Evolutionary conservation across 2,113 vertebrate genomes (phyloP), one percentile per base, ranked within the genome.

Genomic region (Lonchura striata): DNA sequence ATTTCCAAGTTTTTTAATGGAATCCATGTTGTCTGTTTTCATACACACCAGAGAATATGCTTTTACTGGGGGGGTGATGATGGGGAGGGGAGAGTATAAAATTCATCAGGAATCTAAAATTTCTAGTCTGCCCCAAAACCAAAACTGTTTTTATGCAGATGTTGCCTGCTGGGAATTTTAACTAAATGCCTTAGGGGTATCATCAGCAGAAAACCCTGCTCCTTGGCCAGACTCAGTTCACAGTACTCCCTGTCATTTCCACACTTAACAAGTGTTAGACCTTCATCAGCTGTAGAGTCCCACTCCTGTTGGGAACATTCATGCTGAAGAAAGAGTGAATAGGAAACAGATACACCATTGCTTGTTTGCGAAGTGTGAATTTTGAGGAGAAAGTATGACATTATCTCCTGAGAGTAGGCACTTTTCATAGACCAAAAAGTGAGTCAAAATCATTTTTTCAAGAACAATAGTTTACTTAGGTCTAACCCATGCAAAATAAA

Each of bases 141-240:
- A 12, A 84, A 88, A 64, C 53, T 69, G 57, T 49, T 87, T 82
- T 79, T n/a, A 85, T 65, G 71, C 46, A 96, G 75, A 86, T 95
- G 79, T 82, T 95, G 33, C 78, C 90, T 86, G 53, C 71, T 95
- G 79, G 54, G 75, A 82, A 31, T 60, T 93, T 93, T 85, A 95
- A 93, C 82, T 93, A 93, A 69, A 59, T 82, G 25, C 54, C 54
- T 46, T 74, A 65, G n/a, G 54, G 50, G 16, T 27, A 79, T 60
- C 28, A n/a, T n/a, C 42, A 77, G 71, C 39, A 90, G 54, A 90
- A 42, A 93, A 56, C 16, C 0, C 70, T 52, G n/a, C n/a, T n/a
- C n/a, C n/a, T n/a, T 76, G 47, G 59, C 13, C 44, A 84, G 31
- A 53, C 18, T 81, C 37, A 35, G 54, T 33, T 61, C 25, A 23